Percentiles rank a stretch among this genome's conserved stretches.
Conservation (phyloP, 2,113 vertebrate genomes). For the Hyla sarda region DNA sequence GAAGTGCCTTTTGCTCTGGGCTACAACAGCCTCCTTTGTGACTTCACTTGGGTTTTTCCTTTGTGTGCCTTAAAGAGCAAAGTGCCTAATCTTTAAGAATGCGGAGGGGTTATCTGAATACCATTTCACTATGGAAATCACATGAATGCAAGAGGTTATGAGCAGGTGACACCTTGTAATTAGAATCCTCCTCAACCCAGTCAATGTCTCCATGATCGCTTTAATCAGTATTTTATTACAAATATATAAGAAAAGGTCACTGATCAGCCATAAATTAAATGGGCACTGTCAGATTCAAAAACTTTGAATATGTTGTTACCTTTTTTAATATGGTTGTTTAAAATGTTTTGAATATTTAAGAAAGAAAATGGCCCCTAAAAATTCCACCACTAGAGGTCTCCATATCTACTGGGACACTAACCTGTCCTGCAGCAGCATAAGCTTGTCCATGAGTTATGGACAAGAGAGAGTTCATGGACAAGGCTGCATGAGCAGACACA, state of each 20-base stretch:
- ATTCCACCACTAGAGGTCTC: no score
- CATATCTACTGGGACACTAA: no score
- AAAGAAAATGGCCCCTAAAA: no score
- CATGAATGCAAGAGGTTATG: background rate
- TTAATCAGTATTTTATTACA: background rate
- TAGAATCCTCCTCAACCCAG: background rate
- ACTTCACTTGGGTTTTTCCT: constrained; percentile 70
- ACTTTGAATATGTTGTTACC: no score
- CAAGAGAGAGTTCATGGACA: no score
- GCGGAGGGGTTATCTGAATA: constrained; percentile 71
- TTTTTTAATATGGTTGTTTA: no score
- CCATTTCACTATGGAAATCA: constrained; percentile 51
- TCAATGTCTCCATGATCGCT: background rate
- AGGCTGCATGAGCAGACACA: no score
- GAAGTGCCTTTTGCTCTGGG: constrained; percentile 77
- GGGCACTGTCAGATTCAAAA: no score
- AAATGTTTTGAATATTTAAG: no score
- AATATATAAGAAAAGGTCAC: background rate
- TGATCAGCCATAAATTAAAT: background rate
- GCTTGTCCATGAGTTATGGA: no score
- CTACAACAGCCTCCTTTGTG: constrained; percentile 72
- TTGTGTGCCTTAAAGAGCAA: constrained; percentile 74
- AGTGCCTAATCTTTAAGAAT: constrained; percentile 76
- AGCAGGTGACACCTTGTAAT: background rate
- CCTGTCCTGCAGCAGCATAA: no score